phyloP scores from a whole-genome alignment of 2,113 vertebrate species.

The Plestiodon gilberti region DNA sequence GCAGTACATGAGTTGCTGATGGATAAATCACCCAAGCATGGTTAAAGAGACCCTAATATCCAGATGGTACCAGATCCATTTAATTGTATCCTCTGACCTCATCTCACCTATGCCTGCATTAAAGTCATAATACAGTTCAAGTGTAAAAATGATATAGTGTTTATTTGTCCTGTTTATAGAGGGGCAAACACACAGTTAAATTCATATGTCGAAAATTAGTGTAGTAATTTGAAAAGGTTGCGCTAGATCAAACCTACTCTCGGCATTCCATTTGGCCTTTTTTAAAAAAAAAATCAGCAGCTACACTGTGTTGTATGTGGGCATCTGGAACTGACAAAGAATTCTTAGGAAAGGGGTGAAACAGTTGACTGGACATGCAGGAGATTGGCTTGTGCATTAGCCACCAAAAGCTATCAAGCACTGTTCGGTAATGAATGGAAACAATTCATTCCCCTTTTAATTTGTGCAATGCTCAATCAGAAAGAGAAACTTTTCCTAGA shows the following conservation, averaged over 20 bases:
- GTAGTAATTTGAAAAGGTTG: conserved; percentile 82
- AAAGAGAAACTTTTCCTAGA: rapidly evolving
- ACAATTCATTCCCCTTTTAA: neutral
- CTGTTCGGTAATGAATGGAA: conserved; percentile 24
- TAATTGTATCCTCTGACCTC: conserved; percentile 98
- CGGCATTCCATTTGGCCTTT: conserved; percentile 65
- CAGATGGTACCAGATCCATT: conserved; percentile 96
- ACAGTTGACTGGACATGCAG: neutral
- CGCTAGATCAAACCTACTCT: conserved; percentile 73
- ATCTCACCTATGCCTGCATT: conserved; percentile 95
- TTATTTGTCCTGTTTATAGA: conserved; percentile 96
- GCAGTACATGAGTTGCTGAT: conserved; percentile 96
- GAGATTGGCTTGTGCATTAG: neutral
- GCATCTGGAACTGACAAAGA: conserved; percentile 14
- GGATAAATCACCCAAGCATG: conserved; percentile 98
- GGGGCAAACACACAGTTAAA: conserved; percentile 89
- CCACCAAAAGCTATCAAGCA: conserved; percentile 15
- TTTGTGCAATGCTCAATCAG: neutral
- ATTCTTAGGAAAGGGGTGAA: conserved; percentile 40
- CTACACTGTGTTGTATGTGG: conserved; percentile 4
- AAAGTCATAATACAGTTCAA: conserved; percentile 97
- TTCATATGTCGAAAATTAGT: conserved; percentile 78
- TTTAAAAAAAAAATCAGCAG: conserved; percentile 57
- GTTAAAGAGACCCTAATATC: conserved; percentile 93
- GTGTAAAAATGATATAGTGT: conserved; percentile 99